Evolutionary conservation across 1,140 invertebrate species (phyloP).

Genomic region (Caenorhabditis remanei): DNA sequence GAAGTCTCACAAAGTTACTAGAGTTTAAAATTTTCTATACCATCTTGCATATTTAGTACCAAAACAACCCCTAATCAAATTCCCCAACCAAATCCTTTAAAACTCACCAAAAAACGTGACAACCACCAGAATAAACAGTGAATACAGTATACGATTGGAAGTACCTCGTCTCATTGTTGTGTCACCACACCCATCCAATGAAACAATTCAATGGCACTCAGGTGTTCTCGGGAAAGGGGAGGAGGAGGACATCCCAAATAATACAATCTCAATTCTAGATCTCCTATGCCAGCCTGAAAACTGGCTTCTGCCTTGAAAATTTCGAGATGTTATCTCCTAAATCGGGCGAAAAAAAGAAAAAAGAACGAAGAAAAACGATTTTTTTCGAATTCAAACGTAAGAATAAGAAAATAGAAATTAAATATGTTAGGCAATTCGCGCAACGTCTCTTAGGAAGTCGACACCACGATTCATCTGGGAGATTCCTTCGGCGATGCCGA

Average conservation of each 20-base stretch:
- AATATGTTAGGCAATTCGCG: background rate
- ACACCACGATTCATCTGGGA: background rate
- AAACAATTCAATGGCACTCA: background rate
- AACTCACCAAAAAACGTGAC: conserved; percentile 40
- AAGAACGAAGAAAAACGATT: conserved; percentile 42
- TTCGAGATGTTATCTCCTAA: no score
- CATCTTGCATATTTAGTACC: no score
- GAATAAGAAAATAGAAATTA: background rate
- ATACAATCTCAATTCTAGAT: background rate
- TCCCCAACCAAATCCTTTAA: background rate
- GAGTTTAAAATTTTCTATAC: no score
- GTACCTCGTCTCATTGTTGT: background rate
- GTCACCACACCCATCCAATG: background rate
- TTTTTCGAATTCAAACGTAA: background rate
- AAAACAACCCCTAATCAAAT: no score
- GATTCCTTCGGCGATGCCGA: conserved; percentile 24
- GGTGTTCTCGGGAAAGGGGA: background rate
- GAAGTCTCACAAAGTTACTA: no score
- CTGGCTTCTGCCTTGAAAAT: no score
- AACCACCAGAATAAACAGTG: background rate
- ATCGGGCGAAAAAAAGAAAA: background rate
- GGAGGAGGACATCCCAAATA: background rate
- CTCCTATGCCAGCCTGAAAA: background rate
- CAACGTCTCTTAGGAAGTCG: conserved; percentile 1
- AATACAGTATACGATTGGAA: background rate